Conservation (phyloP, 1,140 invertebrate genomes). For the Diorhabda elongata region DNA sequence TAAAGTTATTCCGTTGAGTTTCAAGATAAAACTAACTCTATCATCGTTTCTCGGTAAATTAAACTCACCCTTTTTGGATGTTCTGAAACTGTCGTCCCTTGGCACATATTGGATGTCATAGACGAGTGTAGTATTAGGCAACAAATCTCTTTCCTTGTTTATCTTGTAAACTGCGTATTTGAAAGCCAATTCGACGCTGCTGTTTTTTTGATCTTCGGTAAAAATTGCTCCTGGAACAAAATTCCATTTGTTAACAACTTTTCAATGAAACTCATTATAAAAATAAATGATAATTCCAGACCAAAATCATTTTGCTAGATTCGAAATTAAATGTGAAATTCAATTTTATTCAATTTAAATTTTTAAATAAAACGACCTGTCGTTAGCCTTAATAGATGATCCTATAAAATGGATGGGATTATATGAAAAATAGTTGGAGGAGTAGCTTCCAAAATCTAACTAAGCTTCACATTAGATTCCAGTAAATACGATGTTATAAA, state of each 20-base stretch:
- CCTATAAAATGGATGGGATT: too few species aligned
- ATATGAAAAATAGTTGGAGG: too few species aligned
- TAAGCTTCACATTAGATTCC: too few species aligned
- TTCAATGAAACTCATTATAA: neutral
- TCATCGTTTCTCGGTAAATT: slow-evolving; percentile 3
- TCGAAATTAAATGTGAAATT: too few species aligned
- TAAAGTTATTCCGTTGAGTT: neutral
- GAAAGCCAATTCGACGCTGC: slow-evolving; percentile 80
- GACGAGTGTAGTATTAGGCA: slow-evolving; percentile 81
- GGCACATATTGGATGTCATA: slow-evolving; percentile 90
- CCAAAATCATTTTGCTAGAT: neutral
- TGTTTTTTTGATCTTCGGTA: slow-evolving; percentile 81
- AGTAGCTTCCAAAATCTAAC: too few species aligned
- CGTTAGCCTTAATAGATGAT: too few species aligned
- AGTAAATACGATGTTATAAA: too few species aligned
- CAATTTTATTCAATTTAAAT: too few species aligned
- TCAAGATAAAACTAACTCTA: neutral
- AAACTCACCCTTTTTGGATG: slow-evolving; percentile 81
- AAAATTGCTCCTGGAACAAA: slow-evolving; percentile 81
- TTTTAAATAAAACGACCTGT: too few species aligned
- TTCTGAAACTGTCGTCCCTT: slow-evolving; percentile 80
- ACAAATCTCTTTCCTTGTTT: slow-evolving; percentile 76
- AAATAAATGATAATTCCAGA: neutral
- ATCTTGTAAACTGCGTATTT: slow-evolving; percentile 90
- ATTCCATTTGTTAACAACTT: slow-evolving; percentile 6